Evolutionary conservation across 2,888 invertebrate genomes (phyloP).

Genomic region (Leptura quadrifasciata): DNA sequence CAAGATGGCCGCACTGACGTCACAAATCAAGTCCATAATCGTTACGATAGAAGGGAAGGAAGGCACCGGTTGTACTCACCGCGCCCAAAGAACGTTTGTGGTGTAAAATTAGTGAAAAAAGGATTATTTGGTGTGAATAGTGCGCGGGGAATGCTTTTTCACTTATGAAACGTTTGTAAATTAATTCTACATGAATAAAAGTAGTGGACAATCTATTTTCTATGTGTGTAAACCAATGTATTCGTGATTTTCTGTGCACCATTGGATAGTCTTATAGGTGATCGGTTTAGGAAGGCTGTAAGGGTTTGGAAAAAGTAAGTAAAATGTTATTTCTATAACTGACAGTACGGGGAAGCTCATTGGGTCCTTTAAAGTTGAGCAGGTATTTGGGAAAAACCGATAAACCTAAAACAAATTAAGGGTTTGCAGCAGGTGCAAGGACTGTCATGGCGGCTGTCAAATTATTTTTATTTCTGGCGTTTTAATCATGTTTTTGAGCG

Average conservation of each 20-base stretch:
- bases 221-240: constrained; percentile 72
- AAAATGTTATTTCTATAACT: not conserved
- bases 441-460: constrained; percentile 72
- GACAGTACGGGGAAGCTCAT: not conserved
- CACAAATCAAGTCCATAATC: constrained; percentile 68
- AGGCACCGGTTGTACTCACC: constrained; percentile 64
- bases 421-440: constrained; percentile 65
- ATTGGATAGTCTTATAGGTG: constrained; percentile 69
- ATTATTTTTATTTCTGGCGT: constrained; percentile 63
- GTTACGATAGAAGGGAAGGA: constrained; percentile 65
- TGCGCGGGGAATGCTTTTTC: constrained; percentile 64
- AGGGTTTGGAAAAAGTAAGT: constrained; percentile 64
- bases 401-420: constrained; percentile 40
- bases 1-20: constrained; percentile 69
- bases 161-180: constrained; percentile 65
- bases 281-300: constrained; percentile 61
- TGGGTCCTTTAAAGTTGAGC: not conserved
- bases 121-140: constrained; percentile 61
- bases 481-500: constrained; percentile 27
- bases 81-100: constrained; percentile 67
- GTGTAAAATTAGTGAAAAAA: constrained; percentile 57
- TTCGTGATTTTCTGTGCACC: constrained; percentile 70
- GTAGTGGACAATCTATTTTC: constrained; percentile 69
- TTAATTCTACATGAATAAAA: constrained; percentile 69
- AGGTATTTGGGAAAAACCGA: constrained; percentile 7